Percentiles rank a stretch among this genome's conserved stretches.
Evolutionary conservation across 30 jellyfish, hydroid and myxozoan species (phyloP).

Genomic region (Aurelia sp.): DNA sequence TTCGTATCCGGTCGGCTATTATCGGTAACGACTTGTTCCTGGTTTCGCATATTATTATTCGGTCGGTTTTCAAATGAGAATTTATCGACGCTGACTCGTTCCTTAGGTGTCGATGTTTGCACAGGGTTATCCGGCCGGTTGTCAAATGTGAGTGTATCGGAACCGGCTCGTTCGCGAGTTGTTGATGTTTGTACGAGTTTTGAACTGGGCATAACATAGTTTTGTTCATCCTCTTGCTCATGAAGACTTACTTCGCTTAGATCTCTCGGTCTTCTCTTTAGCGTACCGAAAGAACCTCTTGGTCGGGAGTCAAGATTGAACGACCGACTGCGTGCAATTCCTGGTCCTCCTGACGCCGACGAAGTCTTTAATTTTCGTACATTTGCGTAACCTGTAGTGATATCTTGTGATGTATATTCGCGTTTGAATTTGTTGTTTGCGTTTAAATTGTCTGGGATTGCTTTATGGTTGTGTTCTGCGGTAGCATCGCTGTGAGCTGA

Average conservation of each 20-base stretch:
- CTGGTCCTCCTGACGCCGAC: constrained; percentile 8
- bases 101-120: neutral
- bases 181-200: neutral
- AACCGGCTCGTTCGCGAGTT: neutral
- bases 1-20: neutral
- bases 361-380: constrained; percentile 68
- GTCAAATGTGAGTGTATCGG: neutral
- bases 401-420: constrained; percentile 15
- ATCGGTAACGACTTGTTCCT: too few relatives aligned
- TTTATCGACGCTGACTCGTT: too few relatives aligned
- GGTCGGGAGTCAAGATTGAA: constrained; percentile 50
- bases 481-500: neutral
- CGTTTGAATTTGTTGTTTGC: neutral
- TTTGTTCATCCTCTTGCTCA: constrained; percentile 24
- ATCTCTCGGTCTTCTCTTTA: constrained; percentile 51
- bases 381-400: constrained; percentile 68
- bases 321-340: constrained; percentile 59
- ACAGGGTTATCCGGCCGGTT: neutral
- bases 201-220: neutral
- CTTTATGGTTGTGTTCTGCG: neutral
- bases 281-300: constrained; percentile 3
- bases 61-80: neutral
- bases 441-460: neutral
- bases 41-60: neutral
- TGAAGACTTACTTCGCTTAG: constrained; percentile 34